Base-by-base conservation (phyloP, 1,140 invertebrate species). In the Eupeodes corollae region DNA sequence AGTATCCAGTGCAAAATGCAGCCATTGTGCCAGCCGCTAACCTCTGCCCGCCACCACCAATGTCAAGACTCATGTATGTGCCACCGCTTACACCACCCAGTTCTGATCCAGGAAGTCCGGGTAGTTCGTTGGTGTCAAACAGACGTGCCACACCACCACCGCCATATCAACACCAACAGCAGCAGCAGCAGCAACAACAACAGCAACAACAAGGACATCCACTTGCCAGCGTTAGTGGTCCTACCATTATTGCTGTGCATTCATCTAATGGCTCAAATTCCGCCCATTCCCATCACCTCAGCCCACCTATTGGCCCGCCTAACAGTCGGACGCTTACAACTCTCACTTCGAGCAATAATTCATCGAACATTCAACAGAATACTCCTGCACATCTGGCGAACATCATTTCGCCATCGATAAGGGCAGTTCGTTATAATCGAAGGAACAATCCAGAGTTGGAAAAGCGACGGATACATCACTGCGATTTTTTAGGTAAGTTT, bases 401-500 rank as follows among this genome's bases (percentile, higher is more conserved):
- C 63, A 34, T 57, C 55, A 48, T 67, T 47, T 53, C 72, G 69
- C 51, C 60, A 62, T 26, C 62, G 61, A 35, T 70, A 60, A 48
- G 66, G 51, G 61, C 62, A 1, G 62, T 65, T 18, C 70, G 63
- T 10, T 94, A 93, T 73, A 95, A 96, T 72, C 76, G 93, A 52
- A 78, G 91, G 56, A 96, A 96, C 69, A 96, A 97, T 71, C 93
- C 92, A 0, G 92, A 97, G 68, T 70, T 96, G 50, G 93, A 96
- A 68, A 95, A 94, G 69, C 75, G 92, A 54, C 70, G 92, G 61
- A 91, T 95, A 53, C 93, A 96, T 69, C 91, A 91, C 68, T 97
- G 93, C 74, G 86, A 92, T 74, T 96, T 91, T 70, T 81, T 89
- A 59, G 88, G 92, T 93, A 73, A 80, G 76, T 70, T 32, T 26